A percentile compares a stretch with the other conserved stretches of the same genome.
Evolutionary conservation across 1,140 invertebrate species (phyloP).

Genomic region (Parasteatoda tepidariorum): DNA sequence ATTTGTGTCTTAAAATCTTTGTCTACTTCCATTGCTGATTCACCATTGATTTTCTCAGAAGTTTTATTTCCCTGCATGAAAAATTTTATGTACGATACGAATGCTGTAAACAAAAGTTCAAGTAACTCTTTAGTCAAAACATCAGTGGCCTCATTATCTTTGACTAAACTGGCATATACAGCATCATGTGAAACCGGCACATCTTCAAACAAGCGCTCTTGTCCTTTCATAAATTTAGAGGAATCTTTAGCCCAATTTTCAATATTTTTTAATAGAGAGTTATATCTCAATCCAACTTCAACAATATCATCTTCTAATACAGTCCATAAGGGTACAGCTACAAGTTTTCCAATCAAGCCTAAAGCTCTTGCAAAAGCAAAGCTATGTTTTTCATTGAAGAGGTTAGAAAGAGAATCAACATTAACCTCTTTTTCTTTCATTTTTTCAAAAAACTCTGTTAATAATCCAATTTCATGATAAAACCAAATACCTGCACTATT

Average conservation of each 20-base stretch:
- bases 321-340: constrained; percentile 54
- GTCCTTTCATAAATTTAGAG: constrained; percentile 56
- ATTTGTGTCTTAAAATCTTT: constrained; percentile 1
- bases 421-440: constrained; percentile 27
- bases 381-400: constrained; percentile 53
- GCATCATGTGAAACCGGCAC: constrained; percentile 58
- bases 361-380: constrained; percentile 47
- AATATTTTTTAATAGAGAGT: constrained; percentile 22
- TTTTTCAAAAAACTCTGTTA: constrained; percentile 41
- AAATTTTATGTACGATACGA: constrained; percentile 25
- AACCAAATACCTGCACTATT: constrained; percentile 58
- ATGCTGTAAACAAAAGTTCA: constrained; percentile 49
- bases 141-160: constrained; percentile 51
- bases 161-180: constrained; percentile 51
- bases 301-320: constrained; percentile 52
- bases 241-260: constrained; percentile 53
- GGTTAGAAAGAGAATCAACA: not conserved
- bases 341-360: constrained; percentile 40
- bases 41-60: constrained; percentile 24
- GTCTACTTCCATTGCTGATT: constrained; percentile 2
- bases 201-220: constrained; percentile 56
- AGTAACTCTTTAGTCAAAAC: constrained; percentile 39
- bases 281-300: constrained; percentile 43
- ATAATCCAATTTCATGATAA: constrained; percentile 43
- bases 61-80: constrained; percentile 14